Conservation (phyloP, 2,797 vertebrate genomes). For the Paratrypauchen microcephalus region DNA sequence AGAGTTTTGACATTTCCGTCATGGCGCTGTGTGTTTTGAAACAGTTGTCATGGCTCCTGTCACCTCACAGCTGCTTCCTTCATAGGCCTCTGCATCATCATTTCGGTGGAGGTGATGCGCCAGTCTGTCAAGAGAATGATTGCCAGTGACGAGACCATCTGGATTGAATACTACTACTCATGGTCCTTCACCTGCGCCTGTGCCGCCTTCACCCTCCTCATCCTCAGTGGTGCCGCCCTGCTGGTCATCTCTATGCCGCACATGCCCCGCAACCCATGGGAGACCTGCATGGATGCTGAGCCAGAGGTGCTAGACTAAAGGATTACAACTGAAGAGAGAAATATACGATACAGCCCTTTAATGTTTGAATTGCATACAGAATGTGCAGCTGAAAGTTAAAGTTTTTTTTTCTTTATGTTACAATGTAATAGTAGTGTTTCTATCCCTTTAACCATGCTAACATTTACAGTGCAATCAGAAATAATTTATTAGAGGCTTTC, state of each 20-base stretch:
- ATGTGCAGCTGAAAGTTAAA: not conserved
- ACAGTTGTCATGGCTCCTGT: conserved; percentile 2
- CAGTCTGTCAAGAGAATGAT: conserved; percentile 96
- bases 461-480: not conserved
- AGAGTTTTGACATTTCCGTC: not conserved
- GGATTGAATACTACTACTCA: conserved; percentile 92
- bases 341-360: not conserved
- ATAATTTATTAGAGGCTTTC: not conserved
- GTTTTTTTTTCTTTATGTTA: not conserved
- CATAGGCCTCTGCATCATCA: conserved; percentile 92
- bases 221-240: conserved; percentile 85
- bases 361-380: not conserved
- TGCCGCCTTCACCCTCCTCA: conserved; percentile 87
- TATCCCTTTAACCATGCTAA: conserved; percentile 19
- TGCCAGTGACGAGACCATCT: conserved; percentile 90
- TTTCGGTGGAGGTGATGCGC: conserved; percentile 94
- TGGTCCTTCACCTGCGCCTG: conserved; percentile 97
- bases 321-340: not conserved
- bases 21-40: not conserved
- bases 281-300: conserved; percentile 96
- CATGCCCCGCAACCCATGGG: conserved; percentile 97
- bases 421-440: not conserved
- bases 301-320: conserved; percentile 80
- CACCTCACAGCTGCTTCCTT: conserved; percentile 18
- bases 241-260: conserved; percentile 93